phyloP scores from a whole-genome alignment of 2,113 vertebrate genomes.

The Sitta europaea region DNA sequence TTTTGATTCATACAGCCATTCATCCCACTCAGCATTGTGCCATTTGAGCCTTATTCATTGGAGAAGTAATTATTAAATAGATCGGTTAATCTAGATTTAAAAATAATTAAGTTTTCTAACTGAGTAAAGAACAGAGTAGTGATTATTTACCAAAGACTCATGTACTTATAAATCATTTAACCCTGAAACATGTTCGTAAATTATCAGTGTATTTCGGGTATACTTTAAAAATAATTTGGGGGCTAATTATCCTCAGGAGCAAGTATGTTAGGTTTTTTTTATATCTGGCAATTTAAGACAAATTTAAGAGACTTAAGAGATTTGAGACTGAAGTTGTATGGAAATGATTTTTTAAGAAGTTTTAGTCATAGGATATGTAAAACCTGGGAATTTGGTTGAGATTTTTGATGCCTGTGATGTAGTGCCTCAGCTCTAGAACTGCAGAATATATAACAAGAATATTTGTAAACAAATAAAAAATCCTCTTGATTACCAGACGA shows the following conservation, averaged over 20 bases:
- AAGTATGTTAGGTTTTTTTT: background rate
- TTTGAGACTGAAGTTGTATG: background rate
- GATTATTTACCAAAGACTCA: conserved; percentile 55
- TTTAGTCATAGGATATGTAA: background rate
- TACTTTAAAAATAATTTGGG: background rate
- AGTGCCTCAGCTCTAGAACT: conserved; percentile 17
- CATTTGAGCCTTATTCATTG: conserved; percentile 29
- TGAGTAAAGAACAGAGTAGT: background rate
- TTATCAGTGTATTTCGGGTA: conserved; percentile 11
- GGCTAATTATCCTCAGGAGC: conserved; percentile 5
- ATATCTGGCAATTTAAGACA: background rate
- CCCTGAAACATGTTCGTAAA: background rate
- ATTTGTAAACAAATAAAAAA: background rate
- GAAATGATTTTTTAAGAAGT: background rate
- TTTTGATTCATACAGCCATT: background rate
- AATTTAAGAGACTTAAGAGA: background rate
- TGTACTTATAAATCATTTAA: conserved; percentile 9
- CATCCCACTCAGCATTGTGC: background rate
- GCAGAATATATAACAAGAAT: background rate
- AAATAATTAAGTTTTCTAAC: conserved; percentile 9
- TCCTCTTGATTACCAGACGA: background rate
- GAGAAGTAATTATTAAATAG: background rate
- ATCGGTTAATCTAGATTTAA: conserved; percentile 10
- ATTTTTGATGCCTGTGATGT: conserved; percentile 27
- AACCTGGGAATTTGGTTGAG: background rate